Base-by-base conservation (phyloP, 2,113 vertebrate genomes). In the Dromiciops gliroides region DNA sequence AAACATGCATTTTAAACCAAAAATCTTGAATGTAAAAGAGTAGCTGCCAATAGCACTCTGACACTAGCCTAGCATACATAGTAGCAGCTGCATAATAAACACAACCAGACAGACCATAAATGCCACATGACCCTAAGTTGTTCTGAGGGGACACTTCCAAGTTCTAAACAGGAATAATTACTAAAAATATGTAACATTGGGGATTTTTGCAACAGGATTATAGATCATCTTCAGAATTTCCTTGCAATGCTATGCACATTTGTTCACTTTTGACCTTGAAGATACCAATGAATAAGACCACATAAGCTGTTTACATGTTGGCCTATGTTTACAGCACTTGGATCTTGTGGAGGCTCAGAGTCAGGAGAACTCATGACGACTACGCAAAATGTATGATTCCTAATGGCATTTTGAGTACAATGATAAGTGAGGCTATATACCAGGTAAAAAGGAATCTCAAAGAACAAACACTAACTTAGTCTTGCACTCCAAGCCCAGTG, bases 1-100 rank as follows among this genome's bases (percentile, higher is more conserved):
- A 97, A 95, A 53, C 56, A 93, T 48, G 3, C 91, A 90, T 50
- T 83, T 48, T 89, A 92, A 83, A 37, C 6, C 11, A 60, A 75
- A 95, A 94, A 92, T 3, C 91, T 83, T n/a, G 0, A 52, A 53
- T 94, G 92, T 93, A 56, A 92, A 94, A 60, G 83, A 94, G 56
- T 49, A 92, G 44, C 3, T 31, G 3, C 19, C 44, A 93, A 91
- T 88, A 53, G 10, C 28, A 93, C 48, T 16, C 51, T 88, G 89
- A 88, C 83, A 83, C 37, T 83, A 83, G 6, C 50, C 67, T 96
- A 92, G 10, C 92, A 47, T 89, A 49, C n/a, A 52, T 0, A 51
- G 26, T 92, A 49, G 16, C 90, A 91, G 49, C 89, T 47, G 93
- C 14, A 8, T 56, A 83, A 91, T 28, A 6, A 26, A 47, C 25